Base-by-base conservation (phyloP, 2,797 vertebrate species). In the Odontamblyopus lacepedii region DNA sequence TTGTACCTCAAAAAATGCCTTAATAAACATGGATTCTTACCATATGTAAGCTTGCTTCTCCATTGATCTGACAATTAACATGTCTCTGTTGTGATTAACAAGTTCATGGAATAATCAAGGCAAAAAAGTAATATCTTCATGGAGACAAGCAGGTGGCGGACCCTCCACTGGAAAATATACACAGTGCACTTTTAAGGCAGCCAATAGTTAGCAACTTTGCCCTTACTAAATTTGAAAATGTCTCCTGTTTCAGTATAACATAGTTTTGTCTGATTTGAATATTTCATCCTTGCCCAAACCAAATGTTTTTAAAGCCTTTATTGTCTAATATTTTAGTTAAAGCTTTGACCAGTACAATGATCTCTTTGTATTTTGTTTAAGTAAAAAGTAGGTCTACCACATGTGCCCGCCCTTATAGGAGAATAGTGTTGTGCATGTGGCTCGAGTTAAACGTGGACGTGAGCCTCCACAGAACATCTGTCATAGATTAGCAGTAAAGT, bases 401-500 rank as follows among this genome's bases (percentile, higher is more conserved):
- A 53, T 23, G 41, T 48, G 77, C 65, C 63, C 12, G 53, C 48
- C 32, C 60, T 62, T 55, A 64, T 16, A 53, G 50, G 8, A 18
- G 26, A 60, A 68, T 18, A 53, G 80, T 64, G 77, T 59, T 71
- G 79, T 71, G 70, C 90, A 94, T 92, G 90, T 92, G 92, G 87
- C 89, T 85, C 74, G 78, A 78, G 81, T 94, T 89, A 90, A 44
- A 76, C 23, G 84, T 87, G 83, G 91, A 91, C 44, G 77, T 80
- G 83, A 91, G 90, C 88, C 92, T 83, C 81, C 84, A 81, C 83
- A 77, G 81, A 90, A 93, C 94, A 95, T 95, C 94, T 95, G 94
- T 93, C 92, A 92, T 85, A 93, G 93, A 93, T 95, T 95, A 94
- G 87, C 89, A 79, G 84, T 88, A 83, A 94, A 93, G 91, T 92